These are phyloP conservation scores for Dendroctonus ponderosae DNA, from an alignment of 1,140 invertebrate species.

Conservation along the genomic window DNA sequence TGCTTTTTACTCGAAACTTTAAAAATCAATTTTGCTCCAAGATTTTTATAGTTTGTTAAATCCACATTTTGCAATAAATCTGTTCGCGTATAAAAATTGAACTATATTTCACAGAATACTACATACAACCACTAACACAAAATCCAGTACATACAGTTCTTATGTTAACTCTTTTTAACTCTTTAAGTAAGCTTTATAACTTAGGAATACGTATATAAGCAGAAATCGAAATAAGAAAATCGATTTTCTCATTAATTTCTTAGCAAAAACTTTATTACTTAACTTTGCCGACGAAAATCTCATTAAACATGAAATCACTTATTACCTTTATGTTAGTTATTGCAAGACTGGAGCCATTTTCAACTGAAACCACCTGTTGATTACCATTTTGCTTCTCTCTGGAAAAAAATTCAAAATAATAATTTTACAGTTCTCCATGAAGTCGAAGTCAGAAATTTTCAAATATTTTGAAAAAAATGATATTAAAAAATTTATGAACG, in stretches of 20 bases:
- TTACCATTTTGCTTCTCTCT: constrained; percentile 46
- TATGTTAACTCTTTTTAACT: not conserved
- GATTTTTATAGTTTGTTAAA: not conserved
- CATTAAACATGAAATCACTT: constrained; percentile 27
- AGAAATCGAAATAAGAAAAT: not conserved
- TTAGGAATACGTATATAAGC: not conserved
- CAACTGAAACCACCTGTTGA: constrained; percentile 50
- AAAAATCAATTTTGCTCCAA: too few relatives aligned
- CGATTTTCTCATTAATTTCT: constrained; percentile 5
- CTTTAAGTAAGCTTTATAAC: not conserved
- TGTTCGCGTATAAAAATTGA: too few relatives aligned
- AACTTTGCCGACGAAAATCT: not conserved
- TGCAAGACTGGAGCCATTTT: constrained; percentile 53
- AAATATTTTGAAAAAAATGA: not conserved
- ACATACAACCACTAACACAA: too few relatives aligned
- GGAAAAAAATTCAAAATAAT: constrained; percentile 12
- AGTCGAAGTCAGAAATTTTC: not conserved
- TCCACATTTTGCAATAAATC: not conserved
- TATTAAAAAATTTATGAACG: not conserved
- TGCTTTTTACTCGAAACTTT: too few relatives aligned
- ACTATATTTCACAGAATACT: too few relatives aligned
- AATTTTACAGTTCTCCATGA: too few relatives aligned
- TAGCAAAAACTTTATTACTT: constrained; percentile 11
- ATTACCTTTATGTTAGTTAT: constrained; percentile 59
- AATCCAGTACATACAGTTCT: not conserved